phyloP scores from a whole-genome alignment of 2,888 invertebrate species.

The Idaea biselata region DNA sequence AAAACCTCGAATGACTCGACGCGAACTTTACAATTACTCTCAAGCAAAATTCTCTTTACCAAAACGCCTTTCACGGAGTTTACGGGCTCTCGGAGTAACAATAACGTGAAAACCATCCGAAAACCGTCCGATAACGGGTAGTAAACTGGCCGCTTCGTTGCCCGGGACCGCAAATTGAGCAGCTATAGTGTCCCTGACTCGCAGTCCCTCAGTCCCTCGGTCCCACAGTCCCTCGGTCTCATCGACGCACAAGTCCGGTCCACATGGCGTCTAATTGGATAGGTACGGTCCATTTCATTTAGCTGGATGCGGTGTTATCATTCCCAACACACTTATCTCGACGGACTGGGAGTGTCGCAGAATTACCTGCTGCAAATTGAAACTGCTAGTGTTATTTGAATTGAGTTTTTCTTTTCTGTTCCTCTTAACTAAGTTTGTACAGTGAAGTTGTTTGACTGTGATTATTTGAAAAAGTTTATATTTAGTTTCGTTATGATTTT shows the following conservation, averaged over 20 bases:
- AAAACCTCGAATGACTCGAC: not conserved
- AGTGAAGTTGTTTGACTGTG: too few relatives aligned
- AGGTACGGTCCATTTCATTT: not conserved
- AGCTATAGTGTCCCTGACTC: not conserved
- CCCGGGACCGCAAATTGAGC: not conserved
- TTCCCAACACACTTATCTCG: not conserved
- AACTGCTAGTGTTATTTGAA: not conserved
- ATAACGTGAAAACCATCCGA: not conserved
- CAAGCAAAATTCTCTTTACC: slow-evolving; percentile 1
- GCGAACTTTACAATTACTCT: not conserved
- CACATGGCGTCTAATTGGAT: not conserved
- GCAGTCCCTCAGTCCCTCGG: not conserved
- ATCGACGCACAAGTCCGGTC: not conserved
- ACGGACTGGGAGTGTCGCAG: not conserved
- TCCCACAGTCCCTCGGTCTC: not conserved
- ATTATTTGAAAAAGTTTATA: too few relatives aligned
- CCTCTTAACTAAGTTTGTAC: too few relatives aligned
- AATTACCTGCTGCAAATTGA: not conserved
- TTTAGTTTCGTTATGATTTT: too few relatives aligned
- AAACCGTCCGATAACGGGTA: not conserved
- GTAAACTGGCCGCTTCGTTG: not conserved
- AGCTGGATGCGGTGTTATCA: not conserved
- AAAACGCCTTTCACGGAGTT: not conserved
- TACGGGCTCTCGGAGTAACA: not conserved
- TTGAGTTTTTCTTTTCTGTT: not conserved